phyloP scores from a whole-genome alignment of 2,888 invertebrate species.

The Blastobasis lacticolella region DNA sequence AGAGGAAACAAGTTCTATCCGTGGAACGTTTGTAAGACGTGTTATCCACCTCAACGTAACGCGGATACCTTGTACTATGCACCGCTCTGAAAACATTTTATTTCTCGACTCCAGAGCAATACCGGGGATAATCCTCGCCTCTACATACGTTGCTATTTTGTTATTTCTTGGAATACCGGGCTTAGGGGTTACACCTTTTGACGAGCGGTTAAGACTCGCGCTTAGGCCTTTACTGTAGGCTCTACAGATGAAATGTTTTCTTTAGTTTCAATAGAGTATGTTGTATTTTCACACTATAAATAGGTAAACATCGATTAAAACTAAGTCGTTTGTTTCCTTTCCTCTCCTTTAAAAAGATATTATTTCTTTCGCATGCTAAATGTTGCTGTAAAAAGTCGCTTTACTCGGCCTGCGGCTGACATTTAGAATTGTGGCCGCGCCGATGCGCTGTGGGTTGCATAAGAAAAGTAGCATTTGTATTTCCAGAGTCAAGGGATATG shows the following conservation, averaged over 20 bases:
- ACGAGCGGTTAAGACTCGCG: no score
- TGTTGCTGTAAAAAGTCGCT: conserved; percentile 20
- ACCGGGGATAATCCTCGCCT: conserved; percentile 43
- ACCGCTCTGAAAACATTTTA: conserved; percentile 29
- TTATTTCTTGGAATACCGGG: conserved; percentile 21
- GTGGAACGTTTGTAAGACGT: conserved; percentile 28
- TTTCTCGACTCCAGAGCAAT: conserved; percentile 34
- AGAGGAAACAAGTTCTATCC: conserved; percentile 10
- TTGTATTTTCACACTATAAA: no score
- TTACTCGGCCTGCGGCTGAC: conserved; percentile 28
- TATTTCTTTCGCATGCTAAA: conserved; percentile 1
- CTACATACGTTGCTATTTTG: conserved; percentile 29
- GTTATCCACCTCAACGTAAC: conserved; percentile 32
- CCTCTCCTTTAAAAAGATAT: background rate
- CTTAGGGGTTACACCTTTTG: conserved; percentile 16
- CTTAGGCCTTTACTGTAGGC: no score
- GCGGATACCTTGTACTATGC: conserved; percentile 1
- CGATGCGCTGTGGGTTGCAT: conserved; percentile 33
- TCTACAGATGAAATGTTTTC: no score
- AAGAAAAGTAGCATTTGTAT: conserved; percentile 29
- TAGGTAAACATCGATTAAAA: no score
- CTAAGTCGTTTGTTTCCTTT: background rate
- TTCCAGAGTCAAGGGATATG: no score
- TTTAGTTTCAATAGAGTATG: no score
- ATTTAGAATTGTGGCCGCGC: conserved; percentile 30